Evolutionary conservation across 2,888 invertebrate species (phyloP).

Genomic region (Leistus spinibarbis): DNA sequence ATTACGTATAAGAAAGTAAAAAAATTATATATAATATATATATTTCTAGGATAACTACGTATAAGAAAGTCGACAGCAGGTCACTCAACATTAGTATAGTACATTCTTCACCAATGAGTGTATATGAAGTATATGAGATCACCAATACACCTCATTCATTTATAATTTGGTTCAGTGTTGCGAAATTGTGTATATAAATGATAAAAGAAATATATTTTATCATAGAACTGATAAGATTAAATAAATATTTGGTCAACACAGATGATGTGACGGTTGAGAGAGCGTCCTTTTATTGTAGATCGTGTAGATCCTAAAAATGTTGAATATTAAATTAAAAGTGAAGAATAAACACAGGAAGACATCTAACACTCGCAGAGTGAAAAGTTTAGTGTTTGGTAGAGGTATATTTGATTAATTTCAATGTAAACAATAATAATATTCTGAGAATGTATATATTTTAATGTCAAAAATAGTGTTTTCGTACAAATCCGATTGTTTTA

Average conservation of each 20-base stretch:
- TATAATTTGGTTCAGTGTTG: background rate
- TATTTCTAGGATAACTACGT: too few relatives aligned
- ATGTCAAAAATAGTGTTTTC: too few relatives aligned
- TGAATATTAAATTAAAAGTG: conserved; percentile 32
- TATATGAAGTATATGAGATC: background rate
- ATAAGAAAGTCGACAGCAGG: too few relatives aligned
- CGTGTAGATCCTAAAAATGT: conserved; percentile 1
- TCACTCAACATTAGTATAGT: too few relatives aligned
- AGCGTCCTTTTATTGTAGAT: background rate
- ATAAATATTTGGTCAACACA: conserved; percentile 18
- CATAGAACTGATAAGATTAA: conserved; percentile 8
- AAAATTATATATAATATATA: too few relatives aligned
- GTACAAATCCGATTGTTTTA: too few relatives aligned
- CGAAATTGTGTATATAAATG: background rate
- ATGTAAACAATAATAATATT: background rate
- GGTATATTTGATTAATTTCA: background rate
- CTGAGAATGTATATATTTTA: too few relatives aligned
- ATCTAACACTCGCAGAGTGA: conserved; percentile 15
- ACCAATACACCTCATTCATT: background rate
- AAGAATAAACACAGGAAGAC: conserved; percentile 20
- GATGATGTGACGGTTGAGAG: background rate
- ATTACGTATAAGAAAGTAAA: too few relatives aligned
- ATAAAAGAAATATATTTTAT: background rate
- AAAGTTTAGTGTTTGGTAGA: conserved; percentile 32
- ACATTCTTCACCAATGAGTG: background rate